Base-by-base conservation (phyloP, 2,888 invertebrate genomes). In the Scrobipalpa costella region DNA sequence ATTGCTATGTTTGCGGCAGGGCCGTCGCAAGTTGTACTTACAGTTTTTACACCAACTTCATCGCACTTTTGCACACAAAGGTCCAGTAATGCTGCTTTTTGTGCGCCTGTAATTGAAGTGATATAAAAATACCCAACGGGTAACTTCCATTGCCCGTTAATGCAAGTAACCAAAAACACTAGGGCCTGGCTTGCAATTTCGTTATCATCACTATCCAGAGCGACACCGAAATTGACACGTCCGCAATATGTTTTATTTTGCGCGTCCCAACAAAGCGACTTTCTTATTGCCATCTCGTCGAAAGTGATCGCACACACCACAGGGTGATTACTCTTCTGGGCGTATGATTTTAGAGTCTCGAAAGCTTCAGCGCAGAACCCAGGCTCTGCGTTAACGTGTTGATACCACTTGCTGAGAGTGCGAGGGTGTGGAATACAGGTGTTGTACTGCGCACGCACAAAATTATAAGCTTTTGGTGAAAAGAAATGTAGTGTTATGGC, bases 231-330 rank as follows among this genome's bases (percentile, higher is more conserved):
- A 40, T 67, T 49, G 34, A 66, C 67, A 33, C 63, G n/a, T 7
- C 66, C 67, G 50, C 61, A 62, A 67, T 67, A 67, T 62, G n/a
- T 47, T 61, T 36, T n/a, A 17, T 40, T 61, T 62, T 27, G 66
- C 21, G 64, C 38, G 63, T 69, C 64, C 68, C 68, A 68, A 13
- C 15, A 36, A 8, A 68, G 47, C 17, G 57, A 58, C 44, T 67
- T 64, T 62, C 67, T 65, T 49, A 68, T 69, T 7, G 66, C 52
- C 65, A 67, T 68, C 57, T 69, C 69, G 40, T 66, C 68, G 0
- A 68, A 52, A 9, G 61, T 57, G 17, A 68, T 7, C 1, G 66
- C 38, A 49, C 66, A 66, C 15, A 59, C 9, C 2, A 63, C n/a
- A 0, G 63, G 49, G 1, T 34, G 6, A 0, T 47, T 11, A 40